These are phyloP conservation scores for Drosophila acutilabella DNA, from an alignment of 2,888 invertebrate species.

Conservation along the genomic window DNA sequence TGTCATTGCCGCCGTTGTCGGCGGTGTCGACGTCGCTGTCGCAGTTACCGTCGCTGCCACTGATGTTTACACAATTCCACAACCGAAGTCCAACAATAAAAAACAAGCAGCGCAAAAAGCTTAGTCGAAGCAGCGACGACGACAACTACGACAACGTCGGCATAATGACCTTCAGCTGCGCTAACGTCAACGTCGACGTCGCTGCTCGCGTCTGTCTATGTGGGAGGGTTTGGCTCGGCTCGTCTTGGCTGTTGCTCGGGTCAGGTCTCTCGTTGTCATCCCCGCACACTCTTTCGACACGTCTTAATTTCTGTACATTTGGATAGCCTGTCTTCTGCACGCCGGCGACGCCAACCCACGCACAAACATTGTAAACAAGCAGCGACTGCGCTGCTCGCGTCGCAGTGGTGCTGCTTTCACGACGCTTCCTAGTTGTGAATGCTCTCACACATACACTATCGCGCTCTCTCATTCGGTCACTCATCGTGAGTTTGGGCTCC, in stretches of 20 bases:
- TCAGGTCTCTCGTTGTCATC: conserved; percentile 59
- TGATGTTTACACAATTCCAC: conserved; percentile 78
- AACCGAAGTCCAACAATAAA: conserved; percentile 73
- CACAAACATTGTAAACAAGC: conserved; percentile 73
- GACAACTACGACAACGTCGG: conserved; percentile 47
- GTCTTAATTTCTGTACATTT: conserved; percentile 63
- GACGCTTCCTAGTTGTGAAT: conserved; percentile 74
- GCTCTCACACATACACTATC: conserved; percentile 26
- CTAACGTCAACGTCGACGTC: conserved; percentile 45
- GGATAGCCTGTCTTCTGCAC: conserved; percentile 9
- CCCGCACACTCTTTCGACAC: conserved; percentile 40
- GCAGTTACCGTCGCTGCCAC: conserved; percentile 52
- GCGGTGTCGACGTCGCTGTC: conserved; percentile 22
- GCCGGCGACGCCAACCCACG: conserved; percentile 31
- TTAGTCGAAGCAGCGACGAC: conserved; percentile 50
- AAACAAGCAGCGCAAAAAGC: conserved; percentile 62
- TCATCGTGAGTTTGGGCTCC: conserved; percentile 56
- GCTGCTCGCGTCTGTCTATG: conserved; percentile 33
- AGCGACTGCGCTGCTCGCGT: conserved; percentile 47
- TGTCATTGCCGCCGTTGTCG: conserved; percentile 15
- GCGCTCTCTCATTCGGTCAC: conserved; percentile 41
- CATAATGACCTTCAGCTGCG: conserved; percentile 81
- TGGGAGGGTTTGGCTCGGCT: conserved; percentile 30
- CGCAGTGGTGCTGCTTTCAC: conserved; percentile 22
- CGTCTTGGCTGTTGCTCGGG: conserved; percentile 60